These are phyloP conservation scores for Sminthurinus aureus DNA, from an alignment of 2,888 invertebrate genomes.

Conservation along the genomic window DNA sequence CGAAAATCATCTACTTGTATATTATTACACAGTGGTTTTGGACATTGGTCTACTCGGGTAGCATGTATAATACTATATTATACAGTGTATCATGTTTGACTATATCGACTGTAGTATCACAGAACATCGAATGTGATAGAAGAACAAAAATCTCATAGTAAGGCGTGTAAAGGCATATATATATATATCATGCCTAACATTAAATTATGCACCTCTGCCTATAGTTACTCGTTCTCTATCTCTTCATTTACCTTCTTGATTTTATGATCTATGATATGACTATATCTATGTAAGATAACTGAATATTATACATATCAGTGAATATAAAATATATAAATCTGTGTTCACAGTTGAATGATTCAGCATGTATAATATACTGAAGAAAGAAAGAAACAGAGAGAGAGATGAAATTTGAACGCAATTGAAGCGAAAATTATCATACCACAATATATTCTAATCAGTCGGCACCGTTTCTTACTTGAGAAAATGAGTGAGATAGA, in stretches of 20 bases:
- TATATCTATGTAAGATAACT: background rate
- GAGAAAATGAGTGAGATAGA: conserved; percentile 30
- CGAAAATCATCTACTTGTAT: background rate
- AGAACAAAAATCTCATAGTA: too few relatives aligned
- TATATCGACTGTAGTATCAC: background rate
- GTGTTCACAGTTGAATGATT: conserved; percentile 45
- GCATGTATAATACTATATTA: too few relatives aligned
- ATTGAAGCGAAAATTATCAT: conserved; percentile 53
- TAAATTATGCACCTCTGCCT: conserved; percentile 32
- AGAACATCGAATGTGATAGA: background rate
- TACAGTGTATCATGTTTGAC: background rate
- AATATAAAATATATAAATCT: too few relatives aligned
- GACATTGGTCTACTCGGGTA: background rate
- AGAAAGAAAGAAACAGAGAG: conserved; percentile 14
- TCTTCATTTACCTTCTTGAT: background rate
- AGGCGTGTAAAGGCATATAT: too few relatives aligned
- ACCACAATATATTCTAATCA: conserved; percentile 52
- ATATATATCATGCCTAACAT: conserved; percentile 2
- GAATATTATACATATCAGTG: background rate
- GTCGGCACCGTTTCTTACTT: conserved; percentile 45
- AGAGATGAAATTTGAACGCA: conserved; percentile 41
- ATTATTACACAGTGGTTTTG: background rate
- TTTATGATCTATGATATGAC: background rate
- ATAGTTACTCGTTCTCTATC: background rate
- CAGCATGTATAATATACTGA: conserved; percentile 39